Percentiles rank a stretch among this genome's conserved stretches.
phyloP scores from a whole-genome alignment of 2,113 vertebrate genomes.

The Triplophysa rosa region DNA sequence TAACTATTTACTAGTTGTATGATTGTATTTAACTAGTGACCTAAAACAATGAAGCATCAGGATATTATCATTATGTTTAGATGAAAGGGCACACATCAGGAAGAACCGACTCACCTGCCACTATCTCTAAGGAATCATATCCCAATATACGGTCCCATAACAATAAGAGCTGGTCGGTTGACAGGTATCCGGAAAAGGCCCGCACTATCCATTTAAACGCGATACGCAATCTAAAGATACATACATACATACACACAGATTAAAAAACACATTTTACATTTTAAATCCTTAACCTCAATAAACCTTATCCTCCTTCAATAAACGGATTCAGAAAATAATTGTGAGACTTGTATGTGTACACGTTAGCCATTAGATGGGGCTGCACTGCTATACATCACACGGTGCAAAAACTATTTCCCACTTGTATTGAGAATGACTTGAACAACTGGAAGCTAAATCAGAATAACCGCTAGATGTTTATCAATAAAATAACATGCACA shows the following conservation, averaged over 20 bases:
- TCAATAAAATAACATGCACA: not conserved
- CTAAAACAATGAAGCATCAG: not conserved
- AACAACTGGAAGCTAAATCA: not conserved
- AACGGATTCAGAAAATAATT: not conserved
- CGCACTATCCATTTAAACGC: constrained; percentile 99
- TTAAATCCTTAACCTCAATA: not conserved
- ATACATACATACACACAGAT: not conserved
- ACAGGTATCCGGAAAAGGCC: constrained; percentile 96
- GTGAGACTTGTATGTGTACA: constrained; percentile 27
- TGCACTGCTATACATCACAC: not conserved
- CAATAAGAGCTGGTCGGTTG: constrained; percentile 94
- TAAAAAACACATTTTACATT: not conserved
- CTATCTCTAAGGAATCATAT: constrained; percentile 91
- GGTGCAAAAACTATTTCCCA: not conserved
- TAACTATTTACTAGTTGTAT: not conserved
- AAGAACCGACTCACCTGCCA: constrained; percentile 80
- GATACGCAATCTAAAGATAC: constrained; percentile 83
- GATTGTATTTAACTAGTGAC: not conserved
- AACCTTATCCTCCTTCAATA: not conserved
- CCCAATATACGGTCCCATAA: constrained; percentile 97
- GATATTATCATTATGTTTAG: not conserved
- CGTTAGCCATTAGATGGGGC: constrained; percentile 66
- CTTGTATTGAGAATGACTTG: not conserved
- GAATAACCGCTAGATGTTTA: not conserved
- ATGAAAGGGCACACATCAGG: not conserved